Conservation (phyloP, 2,113 vertebrate species). For the Ageneiosus marmoratus region DNA sequence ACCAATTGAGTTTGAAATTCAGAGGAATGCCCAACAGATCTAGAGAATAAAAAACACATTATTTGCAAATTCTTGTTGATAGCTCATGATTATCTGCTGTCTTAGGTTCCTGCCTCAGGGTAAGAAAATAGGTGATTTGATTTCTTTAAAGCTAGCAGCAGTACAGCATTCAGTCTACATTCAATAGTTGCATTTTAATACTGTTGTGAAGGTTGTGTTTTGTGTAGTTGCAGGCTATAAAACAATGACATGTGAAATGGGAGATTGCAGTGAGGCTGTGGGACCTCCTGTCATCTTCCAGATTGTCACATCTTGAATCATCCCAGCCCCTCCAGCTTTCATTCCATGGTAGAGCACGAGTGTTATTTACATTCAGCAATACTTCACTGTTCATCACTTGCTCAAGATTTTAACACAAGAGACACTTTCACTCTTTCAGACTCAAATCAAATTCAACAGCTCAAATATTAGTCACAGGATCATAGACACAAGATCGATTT, state of each 20-base stretch:
- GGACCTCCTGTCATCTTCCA: slow-evolving; percentile 20
- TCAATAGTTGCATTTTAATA: neutral
- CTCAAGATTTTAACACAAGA: neutral
- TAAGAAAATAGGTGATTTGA: neutral
- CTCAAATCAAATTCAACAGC: neutral
- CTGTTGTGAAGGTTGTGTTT: neutral
- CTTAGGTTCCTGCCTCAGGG: neutral
- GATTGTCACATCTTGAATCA: slow-evolving; percentile 23
- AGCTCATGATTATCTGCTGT: neutral
- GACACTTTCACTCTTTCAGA: neutral
- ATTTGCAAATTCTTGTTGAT: neutral
- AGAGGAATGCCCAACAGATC: neutral
- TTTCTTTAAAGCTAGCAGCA: neutral
- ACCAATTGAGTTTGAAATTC: neutral
- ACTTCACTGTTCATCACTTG: neutral
- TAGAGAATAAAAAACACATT: neutral
- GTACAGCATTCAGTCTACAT: neutral
- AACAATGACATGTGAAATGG: slow-evolving; percentile 2
- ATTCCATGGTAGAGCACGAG: neutral
- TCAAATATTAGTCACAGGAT: neutral
- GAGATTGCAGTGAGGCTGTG: slow-evolving; percentile 13
- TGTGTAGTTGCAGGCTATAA: slow-evolving; percentile 10
- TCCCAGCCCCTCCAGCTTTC: neutral
- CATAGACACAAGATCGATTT: neutral
- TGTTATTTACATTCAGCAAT: neutral